phyloP scores from a whole-genome alignment of 1,140 invertebrate species.

The Drosophila lini region DNA sequence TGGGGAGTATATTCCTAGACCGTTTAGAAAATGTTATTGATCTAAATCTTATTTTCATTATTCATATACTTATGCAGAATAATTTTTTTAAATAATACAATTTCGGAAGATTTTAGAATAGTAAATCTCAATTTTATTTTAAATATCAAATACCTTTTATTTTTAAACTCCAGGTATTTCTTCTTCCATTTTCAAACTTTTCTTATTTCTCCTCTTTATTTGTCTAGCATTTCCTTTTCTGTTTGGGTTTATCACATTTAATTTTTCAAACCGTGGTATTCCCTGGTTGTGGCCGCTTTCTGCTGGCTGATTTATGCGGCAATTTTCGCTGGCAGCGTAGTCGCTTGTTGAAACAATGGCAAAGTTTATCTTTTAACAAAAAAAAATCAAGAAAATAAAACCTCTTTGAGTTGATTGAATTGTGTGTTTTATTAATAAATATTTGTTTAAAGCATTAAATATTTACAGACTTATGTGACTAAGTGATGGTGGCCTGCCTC shows the following conservation, averaged over 20 bases:
- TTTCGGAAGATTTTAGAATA: background rate
- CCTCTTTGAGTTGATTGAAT: conserved; percentile 54
- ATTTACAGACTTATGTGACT: conserved; percentile 55
- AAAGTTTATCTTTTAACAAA: conserved; percentile 13
- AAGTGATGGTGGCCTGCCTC: conserved; percentile 51
- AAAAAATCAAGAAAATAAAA: background rate
- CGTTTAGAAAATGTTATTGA: background rate
- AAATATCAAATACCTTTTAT: background rate
- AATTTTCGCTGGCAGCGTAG: conserved; percentile 42
- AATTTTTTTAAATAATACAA: background rate
- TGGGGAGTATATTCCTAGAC: background rate
- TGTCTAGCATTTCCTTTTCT: conserved; percentile 19
- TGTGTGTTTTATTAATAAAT: conserved; percentile 51
- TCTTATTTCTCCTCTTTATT: conserved; percentile 6
- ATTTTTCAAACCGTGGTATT: conserved; percentile 66
- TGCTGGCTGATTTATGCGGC: conserved; percentile 64
- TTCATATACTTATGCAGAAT: no score
- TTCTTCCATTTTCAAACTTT: background rate
- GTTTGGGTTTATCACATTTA: conserved; percentile 69
- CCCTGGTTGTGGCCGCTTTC: conserved; percentile 59
- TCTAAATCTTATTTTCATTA: background rate
- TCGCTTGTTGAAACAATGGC: conserved; percentile 56
- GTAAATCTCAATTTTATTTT: background rate
- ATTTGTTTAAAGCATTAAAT: conserved; percentile 52
- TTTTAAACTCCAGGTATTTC: background rate